Evolutionary conservation across 2,888 invertebrate genomes (phyloP).

Genomic region (Yponomeuta evonymella): DNA sequence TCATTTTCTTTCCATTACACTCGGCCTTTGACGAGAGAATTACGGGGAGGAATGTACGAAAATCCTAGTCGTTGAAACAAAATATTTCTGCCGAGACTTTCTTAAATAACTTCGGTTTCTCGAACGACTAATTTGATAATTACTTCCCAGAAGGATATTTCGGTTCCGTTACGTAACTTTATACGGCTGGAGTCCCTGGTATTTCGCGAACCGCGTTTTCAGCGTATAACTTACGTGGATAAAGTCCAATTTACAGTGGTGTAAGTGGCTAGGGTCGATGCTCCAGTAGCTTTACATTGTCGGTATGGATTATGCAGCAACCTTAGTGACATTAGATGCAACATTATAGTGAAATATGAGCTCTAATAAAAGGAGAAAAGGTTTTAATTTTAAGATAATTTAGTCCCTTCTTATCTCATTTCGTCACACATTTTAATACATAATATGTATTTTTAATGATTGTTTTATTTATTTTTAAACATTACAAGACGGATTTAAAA

Average conservation of each 20-base stretch:
- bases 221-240: background rate
- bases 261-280: background rate
- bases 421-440: no score
- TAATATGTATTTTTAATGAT: no score
- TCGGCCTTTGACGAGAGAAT: background rate
- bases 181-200: background rate
- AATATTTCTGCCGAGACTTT: background rate
- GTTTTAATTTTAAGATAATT: background rate
- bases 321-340: background rate
- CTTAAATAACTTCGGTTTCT: background rate
- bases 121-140: background rate
- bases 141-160: conserved; percentile 1
- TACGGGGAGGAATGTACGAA: background rate
- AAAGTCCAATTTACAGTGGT: background rate
- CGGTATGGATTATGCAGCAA: background rate
- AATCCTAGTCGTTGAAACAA: background rate
- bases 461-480: no score
- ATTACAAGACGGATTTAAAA: no score
- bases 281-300: background rate
- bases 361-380: background rate
- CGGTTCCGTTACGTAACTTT: background rate
- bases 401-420: no score
- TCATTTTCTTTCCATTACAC: background rate
- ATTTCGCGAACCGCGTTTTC: background rate
- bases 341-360: background rate